Evolutionary conservation across 2,888 invertebrate genomes (phyloP).

Genomic region (Anticlea derivata): DNA sequence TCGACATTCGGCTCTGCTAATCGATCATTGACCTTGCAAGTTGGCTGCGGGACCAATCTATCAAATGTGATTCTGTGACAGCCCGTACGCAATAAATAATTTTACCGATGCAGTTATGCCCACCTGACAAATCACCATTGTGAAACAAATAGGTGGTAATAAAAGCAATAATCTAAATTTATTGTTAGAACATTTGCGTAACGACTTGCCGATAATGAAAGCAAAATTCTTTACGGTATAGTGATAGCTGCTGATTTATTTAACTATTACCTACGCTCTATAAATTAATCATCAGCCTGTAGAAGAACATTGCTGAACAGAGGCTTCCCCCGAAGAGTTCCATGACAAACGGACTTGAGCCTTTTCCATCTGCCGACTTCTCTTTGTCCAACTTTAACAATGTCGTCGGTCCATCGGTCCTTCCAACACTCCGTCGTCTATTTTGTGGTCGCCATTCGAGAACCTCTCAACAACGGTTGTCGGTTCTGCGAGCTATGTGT

Average conservation of each 20-base stretch:
- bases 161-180: constrained; percentile 38
- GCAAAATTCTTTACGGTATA: constrained; percentile 23
- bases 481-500: too few relatives aligned
- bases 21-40: constrained; percentile 23
- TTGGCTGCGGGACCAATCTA: constrained; percentile 12
- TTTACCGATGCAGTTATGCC: constrained; percentile 21
- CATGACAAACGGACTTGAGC: too few relatives aligned
- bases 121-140: constrained; percentile 28
- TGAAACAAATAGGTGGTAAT: constrained; percentile 32
- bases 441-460: too few relatives aligned
- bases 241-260: constrained; percentile 25
- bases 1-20: too few relatives aligned
- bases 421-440: too few relatives aligned
- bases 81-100: constrained; percentile 39
- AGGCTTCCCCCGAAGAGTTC: too few relatives aligned
- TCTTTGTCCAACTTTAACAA: too few relatives aligned
- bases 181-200: constrained; percentile 35
- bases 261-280: constrained; percentile 5
- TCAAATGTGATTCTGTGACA: constrained; percentile 25
- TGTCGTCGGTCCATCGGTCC: too few relatives aligned
- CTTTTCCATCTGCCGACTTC: too few relatives aligned
- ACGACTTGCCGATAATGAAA: constrained; percentile 25
- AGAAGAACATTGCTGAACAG: too few relatives aligned
- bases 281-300: too few relatives aligned
- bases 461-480: too few relatives aligned